Evolutionary conservation across 2,113 vertebrate genomes (phyloP).

Genomic region (Anseranas semipalmata): DNA sequence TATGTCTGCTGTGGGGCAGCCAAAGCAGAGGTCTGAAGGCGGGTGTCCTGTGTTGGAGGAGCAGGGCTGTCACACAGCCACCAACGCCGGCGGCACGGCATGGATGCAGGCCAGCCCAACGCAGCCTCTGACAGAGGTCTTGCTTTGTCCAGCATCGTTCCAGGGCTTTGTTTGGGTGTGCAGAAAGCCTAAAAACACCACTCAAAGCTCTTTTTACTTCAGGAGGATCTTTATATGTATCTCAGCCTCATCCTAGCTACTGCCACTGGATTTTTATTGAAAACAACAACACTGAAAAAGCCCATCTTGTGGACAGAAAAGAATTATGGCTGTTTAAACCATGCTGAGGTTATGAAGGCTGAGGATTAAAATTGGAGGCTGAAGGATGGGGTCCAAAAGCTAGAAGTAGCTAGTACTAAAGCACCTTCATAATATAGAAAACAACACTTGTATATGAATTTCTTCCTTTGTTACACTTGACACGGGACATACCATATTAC

Average conservation of each 20-base stretch:
- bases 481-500: background rate
- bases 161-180: background rate
- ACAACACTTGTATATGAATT: background rate
- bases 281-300: too few relatives aligned
- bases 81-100: accelerated
- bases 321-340: background rate
- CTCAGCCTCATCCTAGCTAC: background rate
- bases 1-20: background rate
- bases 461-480: background rate
- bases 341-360: background rate
- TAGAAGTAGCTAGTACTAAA: background rate
- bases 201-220: background rate
- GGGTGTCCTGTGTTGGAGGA: background rate
- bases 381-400: background rate
- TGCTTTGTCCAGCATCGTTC: background rate
- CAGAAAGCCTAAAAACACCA: background rate
- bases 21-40: background rate
- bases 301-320: too few relatives aligned
- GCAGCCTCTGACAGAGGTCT: background rate
- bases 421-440: background rate
- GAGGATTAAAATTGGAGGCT: background rate
- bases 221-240: background rate
- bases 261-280: background rate
- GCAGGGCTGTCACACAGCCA: background rate
- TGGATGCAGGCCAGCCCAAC: background rate